phyloP scores from a whole-genome alignment of 2,797 vertebrate genomes.

The Pampus argenteus region DNA sequence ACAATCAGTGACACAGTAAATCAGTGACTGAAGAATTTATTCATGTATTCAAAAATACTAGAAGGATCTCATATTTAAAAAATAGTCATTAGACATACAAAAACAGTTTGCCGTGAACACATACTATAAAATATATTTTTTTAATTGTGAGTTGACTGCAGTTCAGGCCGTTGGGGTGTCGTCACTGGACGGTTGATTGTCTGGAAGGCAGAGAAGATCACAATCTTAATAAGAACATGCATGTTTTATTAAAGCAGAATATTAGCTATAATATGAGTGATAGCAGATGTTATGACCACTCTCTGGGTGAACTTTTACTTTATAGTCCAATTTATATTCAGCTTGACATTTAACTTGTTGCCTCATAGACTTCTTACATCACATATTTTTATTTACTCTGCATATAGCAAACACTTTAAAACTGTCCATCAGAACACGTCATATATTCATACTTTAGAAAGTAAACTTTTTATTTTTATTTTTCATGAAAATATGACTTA shows the following conservation, averaged over 20 bases:
- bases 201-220: constrained; percentile 54
- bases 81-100: constrained; percentile 20
- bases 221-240: neutral
- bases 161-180: constrained; percentile 20
- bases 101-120: constrained; percentile 27
- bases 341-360: constrained; percentile 37
- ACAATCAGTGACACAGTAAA: constrained; percentile 10
- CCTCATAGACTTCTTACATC: constrained; percentile 2
- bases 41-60: constrained; percentile 59
- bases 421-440: neutral
- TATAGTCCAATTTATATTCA: constrained; percentile 29
- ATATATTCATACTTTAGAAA: neutral
- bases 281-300: neutral
- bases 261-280: constrained; percentile 18
- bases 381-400: too few relatives aligned
- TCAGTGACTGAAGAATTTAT: constrained; percentile 33
- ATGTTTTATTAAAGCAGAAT: constrained; percentile 31
- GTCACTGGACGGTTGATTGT: constrained; percentile 43
- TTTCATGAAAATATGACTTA: neutral
- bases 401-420: constrained; percentile 8
- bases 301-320: constrained; percentile 23
- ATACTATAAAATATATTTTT: constrained; percentile 17
- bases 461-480: neutral
- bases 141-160: constrained; percentile 6
- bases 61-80: constrained; percentile 27